Evolutionary conservation across 2,797 vertebrate genomes (phyloP), one percentile per base, ranked within the genome.

Genomic region (Channallabes apus): DNA sequence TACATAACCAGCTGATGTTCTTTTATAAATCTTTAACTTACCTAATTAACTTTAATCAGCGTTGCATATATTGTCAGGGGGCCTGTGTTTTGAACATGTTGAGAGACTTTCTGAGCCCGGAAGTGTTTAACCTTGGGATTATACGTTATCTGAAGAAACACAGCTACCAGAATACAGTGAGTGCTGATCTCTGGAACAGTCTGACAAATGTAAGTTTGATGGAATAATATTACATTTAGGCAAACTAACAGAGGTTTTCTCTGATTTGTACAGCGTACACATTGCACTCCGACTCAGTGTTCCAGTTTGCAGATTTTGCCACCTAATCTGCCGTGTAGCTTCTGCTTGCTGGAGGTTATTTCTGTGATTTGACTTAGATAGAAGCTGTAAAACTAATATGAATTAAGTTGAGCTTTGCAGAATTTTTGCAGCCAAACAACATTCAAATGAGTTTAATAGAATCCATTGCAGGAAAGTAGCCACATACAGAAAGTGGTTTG

Each of bases 11-110:
- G 18, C 2, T 17, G 15, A 4, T 9, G 14, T 61, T 85, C 29
- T 38, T 68, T 46, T 24, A 24, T 68, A 24, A 29, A 17, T 38
- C 61, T 38, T n/a, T 41, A 59, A n/a, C 68, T 11, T 62, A 7
- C 46, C 20, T 22, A n/a, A 32, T 56, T 9, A 35, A 35, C 56
- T 15, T n/a, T 58, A 46, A 29, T 59, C 61, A 29, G 15, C 35
- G 1, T 67, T 54, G 2, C 35, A 9, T 35, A 38, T 85, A 4
- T 64, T 73, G 61, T 56, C 89, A 96, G 96, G 95, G 95, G 32
- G 94, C 95, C 41, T 95, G 95, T 88, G 91, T 96, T 93, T 86
- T 96, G 78, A 95, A 94, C 87, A 96, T 96, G 96, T 86, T 96
- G 62, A 92, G 92, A 87, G 93, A 96, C 76, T 96, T 94, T 87